Evolutionary conservation across 2,888 invertebrate species (phyloP).

Genomic region (Lasioglossum figueresi): DNA sequence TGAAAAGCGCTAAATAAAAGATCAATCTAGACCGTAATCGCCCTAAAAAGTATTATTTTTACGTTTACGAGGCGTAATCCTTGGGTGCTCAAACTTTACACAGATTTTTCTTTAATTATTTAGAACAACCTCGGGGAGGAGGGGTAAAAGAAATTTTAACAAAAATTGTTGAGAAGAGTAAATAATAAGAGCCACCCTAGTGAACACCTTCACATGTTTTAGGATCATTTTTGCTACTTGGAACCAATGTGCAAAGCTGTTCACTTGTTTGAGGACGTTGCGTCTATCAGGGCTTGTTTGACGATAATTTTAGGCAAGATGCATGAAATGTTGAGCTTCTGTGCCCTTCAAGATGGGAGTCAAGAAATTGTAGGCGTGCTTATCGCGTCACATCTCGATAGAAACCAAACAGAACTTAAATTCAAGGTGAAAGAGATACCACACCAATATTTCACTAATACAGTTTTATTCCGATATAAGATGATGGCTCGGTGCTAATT

Average conservation of each 20-base stretch:
- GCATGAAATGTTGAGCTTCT: slow-evolving; percentile 58
- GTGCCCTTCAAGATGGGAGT: slow-evolving; percentile 71
- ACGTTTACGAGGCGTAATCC: too few species aligned
- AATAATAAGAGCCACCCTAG: too few species aligned
- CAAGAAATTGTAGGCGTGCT: slow-evolving; percentile 66
- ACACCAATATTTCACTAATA: neutral
- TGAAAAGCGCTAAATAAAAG: too few species aligned
- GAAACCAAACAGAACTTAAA: slow-evolving; percentile 17
- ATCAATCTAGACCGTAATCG: too few species aligned
- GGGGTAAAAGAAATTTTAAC: too few species aligned
- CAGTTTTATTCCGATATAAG: too few species aligned
- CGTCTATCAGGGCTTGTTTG: slow-evolving; percentile 53
- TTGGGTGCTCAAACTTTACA: too few species aligned
- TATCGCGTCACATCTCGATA: slow-evolving; percentile 48
- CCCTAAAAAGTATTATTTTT: too few species aligned
- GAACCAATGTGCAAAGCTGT: slow-evolving; percentile 62
- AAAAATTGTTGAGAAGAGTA: too few species aligned
- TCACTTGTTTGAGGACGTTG: slow-evolving; percentile 45
- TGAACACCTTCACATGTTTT: slow-evolving; percentile 13
- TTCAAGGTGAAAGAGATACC: neutral
- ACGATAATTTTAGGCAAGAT: slow-evolving; percentile 50
- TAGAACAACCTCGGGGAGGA: too few species aligned
- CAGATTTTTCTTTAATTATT: too few species aligned
- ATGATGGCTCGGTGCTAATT: too few species aligned
- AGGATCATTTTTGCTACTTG: slow-evolving; percentile 52